phyloP scores from a whole-genome alignment of 2,797 vertebrate genomes.

The Helostoma temminkii region DNA sequence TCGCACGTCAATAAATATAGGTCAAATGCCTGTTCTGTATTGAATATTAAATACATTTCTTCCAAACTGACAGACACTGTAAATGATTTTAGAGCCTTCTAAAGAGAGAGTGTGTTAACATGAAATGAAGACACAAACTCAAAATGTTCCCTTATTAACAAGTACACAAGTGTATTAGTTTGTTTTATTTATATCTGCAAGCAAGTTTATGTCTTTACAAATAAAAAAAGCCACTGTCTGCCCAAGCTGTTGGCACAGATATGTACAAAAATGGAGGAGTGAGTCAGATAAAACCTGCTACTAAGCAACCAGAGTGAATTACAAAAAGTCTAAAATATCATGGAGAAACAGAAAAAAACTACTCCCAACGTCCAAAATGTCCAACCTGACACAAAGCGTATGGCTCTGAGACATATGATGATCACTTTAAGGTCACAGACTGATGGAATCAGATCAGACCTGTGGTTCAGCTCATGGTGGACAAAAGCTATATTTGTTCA shows the following conservation, averaged over 20 bases:
- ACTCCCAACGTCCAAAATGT: slow-evolving; percentile 75
- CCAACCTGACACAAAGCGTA: slow-evolving; percentile 37
- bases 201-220: slow-evolving; percentile 97
- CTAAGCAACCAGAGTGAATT: slow-evolving; percentile 96
- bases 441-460: slow-evolving; percentile 26
- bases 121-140: slow-evolving; percentile 72
- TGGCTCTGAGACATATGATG: slow-evolving; percentile 36
- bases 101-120: neutral
- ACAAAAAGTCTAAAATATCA: slow-evolving; percentile 85
- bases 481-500: slow-evolving; percentile 36
- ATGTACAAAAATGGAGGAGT: slow-evolving; percentile 93
- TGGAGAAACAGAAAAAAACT: slow-evolving; percentile 71
- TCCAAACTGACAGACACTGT: no score
- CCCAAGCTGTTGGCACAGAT: slow-evolving; percentile 97
- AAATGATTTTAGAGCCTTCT: neutral
- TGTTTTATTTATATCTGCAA: slow-evolving; percentile 95
- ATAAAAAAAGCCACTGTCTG: slow-evolving; percentile 95
- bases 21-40: no score
- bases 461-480: slow-evolving; percentile 30
- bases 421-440: slow-evolving; percentile 30
- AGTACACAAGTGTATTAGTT: slow-evolving; percentile 95
- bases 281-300: slow-evolving; percentile 94
- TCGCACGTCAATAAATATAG: no score
- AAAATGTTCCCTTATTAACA: slow-evolving; percentile 79
- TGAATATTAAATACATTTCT: no score